These are phyloP conservation scores for Champsocephalus esox DNA, from an alignment of 2,797 vertebrate species.

Conservation along the genomic window DNA sequence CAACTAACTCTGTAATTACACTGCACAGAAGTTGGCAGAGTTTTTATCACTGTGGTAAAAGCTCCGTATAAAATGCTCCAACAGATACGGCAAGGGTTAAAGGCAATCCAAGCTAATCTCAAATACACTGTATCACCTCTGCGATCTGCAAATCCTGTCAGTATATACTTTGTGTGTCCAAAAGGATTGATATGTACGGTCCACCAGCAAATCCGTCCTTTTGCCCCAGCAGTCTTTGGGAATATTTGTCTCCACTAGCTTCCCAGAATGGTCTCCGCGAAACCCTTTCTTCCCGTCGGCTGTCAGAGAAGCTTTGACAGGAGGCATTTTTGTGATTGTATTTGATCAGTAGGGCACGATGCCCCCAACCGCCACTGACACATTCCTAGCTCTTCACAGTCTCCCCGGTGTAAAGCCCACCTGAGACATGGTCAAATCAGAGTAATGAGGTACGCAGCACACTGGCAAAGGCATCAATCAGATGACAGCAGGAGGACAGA, in stretches of 20 bases:
- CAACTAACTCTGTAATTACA: constrained; percentile 78
- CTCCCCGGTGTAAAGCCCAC: constrained; percentile 78
- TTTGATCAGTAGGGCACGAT: constrained; percentile 71
- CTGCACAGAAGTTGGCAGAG: constrained; percentile 53
- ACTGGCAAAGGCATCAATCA: constrained; percentile 80
- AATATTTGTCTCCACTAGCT: constrained; percentile 53
- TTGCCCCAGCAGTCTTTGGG: constrained; percentile 30
- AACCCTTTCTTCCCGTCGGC: constrained; percentile 30
- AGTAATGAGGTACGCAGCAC: constrained; percentile 84
- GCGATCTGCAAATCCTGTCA: constrained; percentile 49
- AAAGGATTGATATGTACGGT: constrained; percentile 27
- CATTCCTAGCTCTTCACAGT: constrained; percentile 78
- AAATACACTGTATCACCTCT: constrained; percentile 52
- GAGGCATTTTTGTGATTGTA: constrained; percentile 79
- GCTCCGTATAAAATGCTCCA: constrained; percentile 32
- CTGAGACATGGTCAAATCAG: constrained; percentile 84
- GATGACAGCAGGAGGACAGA: constrained; percentile 62
- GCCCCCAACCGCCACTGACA: constrained; percentile 75
- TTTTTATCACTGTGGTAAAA: constrained; percentile 5
- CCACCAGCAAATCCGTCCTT: constrained; percentile 21
- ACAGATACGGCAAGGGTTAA: constrained; percentile 42
- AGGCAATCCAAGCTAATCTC: constrained; percentile 40
- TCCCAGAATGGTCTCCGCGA: constrained; percentile 40
- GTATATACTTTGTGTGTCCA: constrained; percentile 49
- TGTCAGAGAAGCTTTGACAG: constrained; percentile 54